Evolutionary conservation across 2,113 vertebrate genomes (phyloP), one percentile per base, ranked within the genome.

Genomic region (Numenius arquata): DNA sequence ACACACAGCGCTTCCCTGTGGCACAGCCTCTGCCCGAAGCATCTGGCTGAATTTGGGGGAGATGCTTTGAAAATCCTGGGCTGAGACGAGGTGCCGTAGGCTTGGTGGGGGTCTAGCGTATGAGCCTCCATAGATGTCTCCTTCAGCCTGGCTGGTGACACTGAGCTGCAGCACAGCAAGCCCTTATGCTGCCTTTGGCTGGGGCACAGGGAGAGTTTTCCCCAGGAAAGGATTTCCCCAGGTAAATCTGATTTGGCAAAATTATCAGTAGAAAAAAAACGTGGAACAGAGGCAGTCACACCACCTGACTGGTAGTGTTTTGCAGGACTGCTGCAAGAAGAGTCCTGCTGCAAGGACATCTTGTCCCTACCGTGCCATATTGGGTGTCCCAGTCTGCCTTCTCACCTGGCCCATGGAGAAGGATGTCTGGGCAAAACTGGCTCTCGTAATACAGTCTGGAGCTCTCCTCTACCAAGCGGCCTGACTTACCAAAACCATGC

Each of bases 251-350:
- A 58, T 79, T 65, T 79, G 55, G 73, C 25, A 48, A 75, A 88
- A 48, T 65, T 85, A 75, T 58, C 66, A 81, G n/a, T 11, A 18
- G 43, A 75, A 43, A 85, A 89, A 90, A 71, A 41, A 52, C 0
- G 0, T 5, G 8, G 41, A 41, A 65, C 40, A 76, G 41, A 50
- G 29, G 48, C 45, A 32, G 41, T 15, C 19, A 20, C 11, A 81
- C 40, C 68, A 70, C 26, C 56, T 74, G 68, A 45, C 21, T 8
- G 2, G 22, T 0, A 0, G 67, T 0, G 0, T 59, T 67, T 63
- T 58, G 26, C 19, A 62, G 36, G 15, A 58, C 23, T 30, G 61
- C 50, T 77, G 50, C 36, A 65, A 71, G 41, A 66, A 47, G 22
- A 67, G 43, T 41, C 20, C 56, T 71, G 38, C 45, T 53, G 52